Base-by-base conservation (phyloP, 2,888 invertebrate genomes). In the Halictus quadricinctus region DNA sequence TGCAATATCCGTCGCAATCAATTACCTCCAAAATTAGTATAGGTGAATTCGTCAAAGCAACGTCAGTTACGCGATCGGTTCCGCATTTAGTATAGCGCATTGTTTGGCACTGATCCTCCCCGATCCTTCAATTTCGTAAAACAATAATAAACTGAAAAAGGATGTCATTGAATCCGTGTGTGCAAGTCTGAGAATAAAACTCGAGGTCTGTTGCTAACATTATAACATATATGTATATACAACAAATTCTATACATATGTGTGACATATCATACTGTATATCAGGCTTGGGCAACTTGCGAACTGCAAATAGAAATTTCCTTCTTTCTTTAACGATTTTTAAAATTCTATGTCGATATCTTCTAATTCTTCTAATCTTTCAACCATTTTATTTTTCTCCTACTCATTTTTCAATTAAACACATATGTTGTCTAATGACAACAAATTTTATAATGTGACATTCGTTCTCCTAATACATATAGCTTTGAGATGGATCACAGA, bases 71-170 rank as follows among this genome's bases (percentile, higher is more conserved):
- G 58, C n/a, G 25, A 41, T 29, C 36, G 25, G 21, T 13, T 21
- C 36, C 18, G 25, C n/a, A 46, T 46, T 54, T 72, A 36, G 50
- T 8, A 29, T 4, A 29, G 8, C 48, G 48, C 29, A 50, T 66
- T 58, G 50, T 69, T 81, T 77, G 77, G 77, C 73, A 77, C 66
- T 66, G 60, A 73, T 77, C 77, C 73, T 81, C 66, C 77, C 66
- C 81, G 77, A 76, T 46, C 18, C 73, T 73, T 76, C 64, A n/a
- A 75, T 60, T 18, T 60, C 4, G 43, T 43, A 18, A 50, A 70
- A 13, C 25, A 29, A 66, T 46, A 18, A 2, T 21, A 54, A 54
- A 54, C 18, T 54, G 25, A 69, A 25, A 54, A 7, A 70, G 21
- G 21, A 54, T 13, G 13, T 43, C 70, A 12, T 70, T n/a, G n/a